Percentiles rank a stretch among this genome's conserved stretches.
These are phyloP conservation scores for Apteryx owenii DNA, from an alignment of 2,113 vertebrate species.

Conservation along the genomic window DNA sequence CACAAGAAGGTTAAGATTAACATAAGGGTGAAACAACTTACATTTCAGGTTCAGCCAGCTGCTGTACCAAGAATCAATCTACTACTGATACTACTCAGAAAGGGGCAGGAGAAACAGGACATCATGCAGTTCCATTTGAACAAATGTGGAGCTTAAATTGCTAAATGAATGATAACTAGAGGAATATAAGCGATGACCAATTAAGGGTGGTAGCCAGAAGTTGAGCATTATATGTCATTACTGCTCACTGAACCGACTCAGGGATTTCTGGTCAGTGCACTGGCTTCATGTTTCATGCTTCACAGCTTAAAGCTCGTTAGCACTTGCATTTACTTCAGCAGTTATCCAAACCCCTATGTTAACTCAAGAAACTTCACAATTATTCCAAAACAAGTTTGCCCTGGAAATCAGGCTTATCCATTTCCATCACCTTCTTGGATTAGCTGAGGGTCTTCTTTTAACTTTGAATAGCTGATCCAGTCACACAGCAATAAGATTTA, in stretches of 20 bases:
- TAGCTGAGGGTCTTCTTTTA: neutral
- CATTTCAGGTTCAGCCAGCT: neutral
- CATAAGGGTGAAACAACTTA: neutral
- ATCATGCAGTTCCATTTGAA: neutral
- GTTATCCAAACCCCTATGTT: neutral
- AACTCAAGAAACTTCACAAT: neutral
- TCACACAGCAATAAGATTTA: too few species aligned
- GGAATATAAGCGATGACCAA: rapidly evolving
- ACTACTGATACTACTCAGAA: rapidly evolving
- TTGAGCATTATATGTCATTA: rapidly evolving
- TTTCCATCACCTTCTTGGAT: rapidly evolving
- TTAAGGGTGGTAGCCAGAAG: rapidly evolving
- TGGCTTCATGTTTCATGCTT: neutral
- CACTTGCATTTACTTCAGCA: neutral
- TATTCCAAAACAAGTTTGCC: neutral
- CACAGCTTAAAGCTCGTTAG: neutral
- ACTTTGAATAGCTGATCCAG: neutral
- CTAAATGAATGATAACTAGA: rapidly evolving
- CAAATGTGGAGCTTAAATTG: neutral
- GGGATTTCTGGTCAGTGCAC: neutral
- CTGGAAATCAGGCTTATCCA: neutral
- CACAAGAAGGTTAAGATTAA: neutral
- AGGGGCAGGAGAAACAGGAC: too few species aligned
- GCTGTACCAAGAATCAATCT: rapidly evolving
- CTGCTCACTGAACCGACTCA: rapidly evolving